phyloP scores from a whole-genome alignment of 2,888 invertebrate genomes.

The Xestia c-nigrum region DNA sequence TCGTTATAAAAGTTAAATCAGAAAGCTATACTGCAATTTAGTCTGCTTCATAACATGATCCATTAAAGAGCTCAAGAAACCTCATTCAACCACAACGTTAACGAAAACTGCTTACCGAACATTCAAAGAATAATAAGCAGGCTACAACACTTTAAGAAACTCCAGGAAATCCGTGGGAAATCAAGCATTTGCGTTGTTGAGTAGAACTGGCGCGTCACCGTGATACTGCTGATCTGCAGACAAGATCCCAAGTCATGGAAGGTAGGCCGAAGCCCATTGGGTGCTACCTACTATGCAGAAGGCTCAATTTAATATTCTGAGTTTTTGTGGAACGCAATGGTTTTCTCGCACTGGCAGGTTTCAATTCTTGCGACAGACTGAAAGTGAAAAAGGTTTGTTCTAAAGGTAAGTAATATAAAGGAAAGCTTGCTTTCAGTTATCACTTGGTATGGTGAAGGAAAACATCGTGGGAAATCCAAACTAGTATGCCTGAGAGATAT shows the following conservation, averaged over 20 bases:
- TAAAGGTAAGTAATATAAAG: neutral
- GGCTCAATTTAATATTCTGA: neutral
- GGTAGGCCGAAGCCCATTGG: slow-evolving; percentile 8
- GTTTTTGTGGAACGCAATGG: neutral
- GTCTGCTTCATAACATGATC: neutral
- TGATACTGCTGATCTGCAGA: slow-evolving; percentile 49
- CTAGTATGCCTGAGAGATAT: no score
- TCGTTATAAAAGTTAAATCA: neutral
- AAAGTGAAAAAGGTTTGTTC: neutral
- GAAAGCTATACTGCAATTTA: neutral
- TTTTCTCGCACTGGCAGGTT: neutral
- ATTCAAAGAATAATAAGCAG: slow-evolving; percentile 33
- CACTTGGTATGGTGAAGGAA: no score
- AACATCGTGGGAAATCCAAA: no score
- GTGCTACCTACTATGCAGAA: slow-evolving; percentile 4
- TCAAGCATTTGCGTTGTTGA: slow-evolving; percentile 41
- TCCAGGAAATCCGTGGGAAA: slow-evolving; percentile 53
- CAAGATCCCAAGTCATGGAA: slow-evolving; percentile 40
- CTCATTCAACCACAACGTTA: neutral
- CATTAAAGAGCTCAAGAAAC: neutral
- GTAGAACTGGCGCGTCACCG: slow-evolving; percentile 22
- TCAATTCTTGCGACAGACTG: neutral
- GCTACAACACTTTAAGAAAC: slow-evolving; percentile 12
- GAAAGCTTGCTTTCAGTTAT: neutral
- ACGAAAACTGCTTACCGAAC: slow-evolving; percentile 28